phyloP scores from a whole-genome alignment of 2,888 invertebrate genomes.

The Tenthredo amoena region DNA sequence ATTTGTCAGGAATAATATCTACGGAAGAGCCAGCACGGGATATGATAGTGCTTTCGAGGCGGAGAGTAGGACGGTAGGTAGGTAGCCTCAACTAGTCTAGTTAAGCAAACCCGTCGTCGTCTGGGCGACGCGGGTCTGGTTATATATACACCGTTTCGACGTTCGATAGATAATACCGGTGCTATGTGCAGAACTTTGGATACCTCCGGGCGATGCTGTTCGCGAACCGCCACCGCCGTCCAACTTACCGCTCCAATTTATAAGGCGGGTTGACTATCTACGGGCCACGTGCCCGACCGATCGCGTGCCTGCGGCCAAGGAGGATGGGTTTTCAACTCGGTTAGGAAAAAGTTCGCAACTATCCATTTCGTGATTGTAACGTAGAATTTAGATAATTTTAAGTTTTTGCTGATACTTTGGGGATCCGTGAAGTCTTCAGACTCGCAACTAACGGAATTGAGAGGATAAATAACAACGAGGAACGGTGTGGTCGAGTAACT shows the following conservation, averaged over 20 bases:
- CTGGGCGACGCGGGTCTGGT: background rate
- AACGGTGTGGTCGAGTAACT: background rate
- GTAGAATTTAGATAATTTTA: background rate
- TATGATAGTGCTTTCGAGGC: constrained; percentile 12
- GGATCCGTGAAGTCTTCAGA: background rate
- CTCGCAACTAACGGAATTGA: background rate
- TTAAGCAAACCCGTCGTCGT: background rate
- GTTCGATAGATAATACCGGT: constrained; percentile 31
- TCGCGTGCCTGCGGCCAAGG: constrained; percentile 33
- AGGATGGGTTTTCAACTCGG: constrained; percentile 27
- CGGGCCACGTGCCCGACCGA: constrained; percentile 39
- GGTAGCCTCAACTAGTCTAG: constrained; percentile 21
- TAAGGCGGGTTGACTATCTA: constrained; percentile 28
- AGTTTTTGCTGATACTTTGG: background rate
- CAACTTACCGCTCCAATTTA: constrained; percentile 34
- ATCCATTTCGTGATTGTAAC: constrained; percentile 9
- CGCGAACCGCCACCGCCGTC: constrained; percentile 20
- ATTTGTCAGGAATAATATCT: background rate
- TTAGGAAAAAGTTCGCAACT: background rate
- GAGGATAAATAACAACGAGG: background rate
- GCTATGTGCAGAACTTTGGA: background rate
- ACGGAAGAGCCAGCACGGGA: background rate
- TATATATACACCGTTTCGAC: background rate
- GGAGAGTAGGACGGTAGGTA: background rate
- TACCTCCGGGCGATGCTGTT: constrained; percentile 30